Evolutionary conservation across 1,140 invertebrate genomes (phyloP).

Genomic region (Riptortus pedestris): DNA sequence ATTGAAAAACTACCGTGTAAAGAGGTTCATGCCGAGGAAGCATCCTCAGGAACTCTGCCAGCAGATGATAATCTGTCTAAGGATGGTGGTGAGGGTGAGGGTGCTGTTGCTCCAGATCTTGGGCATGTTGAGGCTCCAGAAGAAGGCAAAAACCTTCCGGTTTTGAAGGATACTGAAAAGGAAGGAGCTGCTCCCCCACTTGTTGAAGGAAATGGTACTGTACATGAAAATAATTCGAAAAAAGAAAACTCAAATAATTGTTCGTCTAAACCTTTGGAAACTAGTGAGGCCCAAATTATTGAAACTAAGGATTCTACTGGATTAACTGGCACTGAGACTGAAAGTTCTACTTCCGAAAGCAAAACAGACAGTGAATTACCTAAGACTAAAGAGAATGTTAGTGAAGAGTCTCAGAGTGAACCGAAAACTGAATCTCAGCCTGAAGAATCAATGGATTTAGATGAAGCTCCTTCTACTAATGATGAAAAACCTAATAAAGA

Average conservation of each 20-base stretch:
- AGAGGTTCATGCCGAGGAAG: neutral
- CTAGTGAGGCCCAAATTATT: neutral
- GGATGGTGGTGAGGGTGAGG: neutral
- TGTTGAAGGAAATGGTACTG: neutral
- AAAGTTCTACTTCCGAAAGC: neutral
- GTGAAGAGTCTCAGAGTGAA: too few species aligned
- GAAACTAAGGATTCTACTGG: neutral
- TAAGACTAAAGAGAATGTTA: neutral
- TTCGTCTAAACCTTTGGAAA: too few species aligned
- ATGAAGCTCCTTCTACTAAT: too few species aligned
- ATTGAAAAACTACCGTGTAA: neutral
- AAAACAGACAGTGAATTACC: neutral
- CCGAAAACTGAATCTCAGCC: too few species aligned
- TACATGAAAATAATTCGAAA: neutral
- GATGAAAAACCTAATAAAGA: neutral
- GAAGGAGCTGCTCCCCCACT: neutral
- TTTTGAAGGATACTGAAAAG: too few species aligned
- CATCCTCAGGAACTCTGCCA: slow-evolving; percentile 4
- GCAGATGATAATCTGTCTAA: slow-evolving; percentile 3
- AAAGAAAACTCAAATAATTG: too few species aligned
- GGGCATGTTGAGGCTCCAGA: neutral
- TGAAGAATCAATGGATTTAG: too few species aligned
- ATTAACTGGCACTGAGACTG: neutral
- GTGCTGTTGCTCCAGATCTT: neutral
- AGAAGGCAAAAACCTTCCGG: neutral